phyloP scores from a whole-genome alignment of 2,888 invertebrate genomes.

The Iselma pallidipennis region DNA sequence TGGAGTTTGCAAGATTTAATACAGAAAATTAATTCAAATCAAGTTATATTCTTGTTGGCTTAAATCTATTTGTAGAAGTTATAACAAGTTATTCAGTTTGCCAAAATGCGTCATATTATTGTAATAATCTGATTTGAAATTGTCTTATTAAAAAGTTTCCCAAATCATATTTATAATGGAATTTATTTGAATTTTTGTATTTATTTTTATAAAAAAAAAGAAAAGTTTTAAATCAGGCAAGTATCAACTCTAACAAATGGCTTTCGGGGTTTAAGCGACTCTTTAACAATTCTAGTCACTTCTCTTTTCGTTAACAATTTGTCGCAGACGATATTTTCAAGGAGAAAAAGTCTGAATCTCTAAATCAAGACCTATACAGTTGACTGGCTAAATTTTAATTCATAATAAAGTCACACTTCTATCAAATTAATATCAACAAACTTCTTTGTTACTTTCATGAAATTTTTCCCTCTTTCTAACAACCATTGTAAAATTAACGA shows the following conservation, averaged over 20 bases:
- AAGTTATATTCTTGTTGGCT: conserved; percentile 32
- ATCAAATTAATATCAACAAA: too few species aligned
- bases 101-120: conserved; percentile 45
- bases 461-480: conserved; percentile 14
- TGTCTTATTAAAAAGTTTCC: conserved; percentile 46
- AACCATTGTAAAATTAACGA: conserved; percentile 12
- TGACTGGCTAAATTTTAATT: neutral
- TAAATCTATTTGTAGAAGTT: conserved; percentile 37
- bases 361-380: neutral
- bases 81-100: conserved; percentile 37
- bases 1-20: too few species aligned
- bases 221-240: too few species aligned
- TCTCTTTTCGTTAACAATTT: neutral
- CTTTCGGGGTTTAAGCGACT: too few species aligned
- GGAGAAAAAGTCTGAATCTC: neutral
- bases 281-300: neutral
- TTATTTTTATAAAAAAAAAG: conserved; percentile 2
- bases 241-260: too few species aligned
- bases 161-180: conserved; percentile 11
- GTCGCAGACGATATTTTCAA: neutral
- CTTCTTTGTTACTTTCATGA: conserved; percentile 19
- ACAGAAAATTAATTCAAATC: conserved; percentile 17
- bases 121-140: conserved; percentile 45
- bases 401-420: neutral
- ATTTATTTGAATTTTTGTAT: neutral